phyloP scores from a whole-genome alignment of 2,113 vertebrate species.

The Corythornis cristatus region DNA sequence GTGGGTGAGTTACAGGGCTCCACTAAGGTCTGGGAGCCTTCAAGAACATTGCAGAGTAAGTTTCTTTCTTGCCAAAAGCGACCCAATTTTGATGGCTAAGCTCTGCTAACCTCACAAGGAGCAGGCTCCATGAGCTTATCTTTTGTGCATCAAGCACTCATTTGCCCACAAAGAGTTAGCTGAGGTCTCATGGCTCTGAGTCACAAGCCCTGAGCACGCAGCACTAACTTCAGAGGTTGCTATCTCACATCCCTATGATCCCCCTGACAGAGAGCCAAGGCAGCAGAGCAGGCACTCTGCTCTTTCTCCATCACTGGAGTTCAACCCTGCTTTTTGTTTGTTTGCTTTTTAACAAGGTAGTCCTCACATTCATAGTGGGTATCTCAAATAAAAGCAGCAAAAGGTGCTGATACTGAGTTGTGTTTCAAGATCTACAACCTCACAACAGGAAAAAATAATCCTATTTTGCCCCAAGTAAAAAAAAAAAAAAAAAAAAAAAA shows the following conservation, averaged over 20 bases:
- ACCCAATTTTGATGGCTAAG: slow-evolving; percentile 4
- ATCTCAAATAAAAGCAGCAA: neutral
- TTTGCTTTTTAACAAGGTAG: neutral
- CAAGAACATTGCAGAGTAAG: neutral
- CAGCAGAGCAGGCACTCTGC: neutral
- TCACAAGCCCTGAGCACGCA: neutral
- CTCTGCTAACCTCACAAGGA: neutral
- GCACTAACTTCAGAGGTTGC: neutral
- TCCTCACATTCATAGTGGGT: neutral
- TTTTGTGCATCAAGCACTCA: neutral
- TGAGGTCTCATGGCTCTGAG: slow-evolving; percentile 30
- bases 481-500: neutral
- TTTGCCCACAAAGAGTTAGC: neutral
- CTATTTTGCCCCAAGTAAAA: neutral
- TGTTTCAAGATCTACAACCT: neutral
- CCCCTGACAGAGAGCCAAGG: neutral
- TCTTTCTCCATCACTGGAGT: neutral
- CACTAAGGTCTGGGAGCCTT: neutral
- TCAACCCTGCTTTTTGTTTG: neutral
- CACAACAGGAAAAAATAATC: neutral
- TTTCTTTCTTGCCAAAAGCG: slow-evolving; percentile 29
- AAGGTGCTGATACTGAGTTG: neutral
- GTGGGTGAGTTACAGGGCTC: neutral
- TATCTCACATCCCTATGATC: neutral
- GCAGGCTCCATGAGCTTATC: neutral